A percentile compares a stretch with the other conserved stretches of the same genome.
phyloP scores from a whole-genome alignment of 2,888 invertebrate genomes.

The Drosophila mimica region DNA sequence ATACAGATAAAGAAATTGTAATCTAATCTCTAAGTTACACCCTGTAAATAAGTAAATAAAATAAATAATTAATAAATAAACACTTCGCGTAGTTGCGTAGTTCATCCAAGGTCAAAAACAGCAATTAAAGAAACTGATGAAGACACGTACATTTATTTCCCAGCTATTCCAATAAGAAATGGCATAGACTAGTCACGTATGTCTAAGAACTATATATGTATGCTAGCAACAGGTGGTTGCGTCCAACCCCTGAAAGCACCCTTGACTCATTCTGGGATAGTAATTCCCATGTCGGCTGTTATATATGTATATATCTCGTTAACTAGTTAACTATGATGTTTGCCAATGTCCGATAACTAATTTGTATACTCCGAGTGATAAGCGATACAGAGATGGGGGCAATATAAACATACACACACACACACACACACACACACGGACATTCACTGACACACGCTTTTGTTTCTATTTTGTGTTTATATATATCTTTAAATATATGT shows the following conservation, averaged over 20 bases:
- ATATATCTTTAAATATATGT: constrained; percentile 2
- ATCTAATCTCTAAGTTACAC: neutral
- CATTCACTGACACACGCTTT: constrained; percentile 3
- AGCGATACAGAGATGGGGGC: constrained; percentile 13
- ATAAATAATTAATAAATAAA: neutral
- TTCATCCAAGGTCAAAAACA: neutral
- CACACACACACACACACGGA: constrained; percentile 4
- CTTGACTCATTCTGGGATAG: constrained; percentile 17
- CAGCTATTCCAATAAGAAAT: constrained; percentile 1
- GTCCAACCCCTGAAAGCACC: constrained; percentile 3
- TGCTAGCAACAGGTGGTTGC: constrained; percentile 31
- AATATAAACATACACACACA: constrained; percentile 3
- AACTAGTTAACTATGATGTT: constrained; percentile 26
- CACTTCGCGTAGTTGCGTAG: neutral
- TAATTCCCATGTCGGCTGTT: neutral
- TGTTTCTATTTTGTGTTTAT: constrained; percentile 15
- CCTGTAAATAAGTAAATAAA: neutral
- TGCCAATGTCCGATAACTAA: constrained; percentile 44
- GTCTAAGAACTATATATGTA: constrained; percentile 4
- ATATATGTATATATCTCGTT: constrained; percentile 8
- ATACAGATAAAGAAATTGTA: constrained; percentile 16
- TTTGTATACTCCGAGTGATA: constrained; percentile 53
- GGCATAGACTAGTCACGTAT: constrained; percentile 9
- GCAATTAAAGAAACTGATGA: constrained; percentile 3
- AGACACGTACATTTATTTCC: constrained; percentile 12